phyloP scores from a whole-genome alignment of 2,113 vertebrate species.

The Brienomyrus longianalis region DNA sequence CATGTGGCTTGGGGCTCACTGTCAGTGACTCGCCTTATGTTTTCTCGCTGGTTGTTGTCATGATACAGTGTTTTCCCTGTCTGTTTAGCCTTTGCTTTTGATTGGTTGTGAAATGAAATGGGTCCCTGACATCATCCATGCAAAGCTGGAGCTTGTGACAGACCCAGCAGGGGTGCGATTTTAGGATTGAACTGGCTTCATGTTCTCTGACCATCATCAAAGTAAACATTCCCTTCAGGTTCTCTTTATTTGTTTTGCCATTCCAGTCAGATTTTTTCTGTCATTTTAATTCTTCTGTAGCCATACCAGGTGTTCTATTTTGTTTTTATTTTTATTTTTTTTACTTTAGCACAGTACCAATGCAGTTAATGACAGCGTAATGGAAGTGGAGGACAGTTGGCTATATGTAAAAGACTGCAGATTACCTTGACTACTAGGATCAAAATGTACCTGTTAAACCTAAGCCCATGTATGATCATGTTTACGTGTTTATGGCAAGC shows the following conservation, averaged over 20 bases:
- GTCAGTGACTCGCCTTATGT: not conserved
- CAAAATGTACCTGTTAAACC: not conserved
- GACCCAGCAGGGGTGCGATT: not conserved
- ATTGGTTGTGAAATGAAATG: not conserved
- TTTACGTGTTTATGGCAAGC: not conserved
- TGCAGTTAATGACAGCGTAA: not conserved
- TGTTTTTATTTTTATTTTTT: not conserved
- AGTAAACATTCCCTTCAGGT: not conserved
- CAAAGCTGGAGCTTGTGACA: not conserved
- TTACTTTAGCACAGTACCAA: not conserved
- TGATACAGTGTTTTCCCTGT: not conserved
- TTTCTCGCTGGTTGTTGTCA: not conserved
- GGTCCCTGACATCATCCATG: not conserved
- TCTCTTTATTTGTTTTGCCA: not conserved
- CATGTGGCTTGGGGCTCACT: not conserved
- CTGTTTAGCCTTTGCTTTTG: not conserved
- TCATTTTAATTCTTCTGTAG: not conserved
- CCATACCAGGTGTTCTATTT: not conserved
- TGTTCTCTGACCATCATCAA: not conserved
- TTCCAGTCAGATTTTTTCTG: not conserved
- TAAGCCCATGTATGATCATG: not conserved
- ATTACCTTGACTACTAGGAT: not conserved
- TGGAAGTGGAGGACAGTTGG: not conserved
- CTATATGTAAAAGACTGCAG: not conserved
- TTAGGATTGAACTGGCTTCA: not conserved